Evolutionary conservation across 2,797 vertebrate species (phyloP).

Genomic region (Rhodeus uyekii): DNA sequence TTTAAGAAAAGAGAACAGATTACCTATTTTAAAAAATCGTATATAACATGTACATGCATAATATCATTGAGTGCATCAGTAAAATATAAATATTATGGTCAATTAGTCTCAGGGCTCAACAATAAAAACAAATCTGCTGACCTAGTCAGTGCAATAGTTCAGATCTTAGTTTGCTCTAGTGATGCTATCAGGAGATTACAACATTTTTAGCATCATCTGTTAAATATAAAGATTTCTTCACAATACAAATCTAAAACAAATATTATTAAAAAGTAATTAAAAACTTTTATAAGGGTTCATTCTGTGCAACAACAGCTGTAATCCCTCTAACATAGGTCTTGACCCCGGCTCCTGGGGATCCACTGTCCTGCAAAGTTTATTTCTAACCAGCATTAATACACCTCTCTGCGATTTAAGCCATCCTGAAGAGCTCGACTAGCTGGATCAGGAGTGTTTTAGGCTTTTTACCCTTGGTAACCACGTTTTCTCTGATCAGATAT

Average conservation of each 20-base stretch:
- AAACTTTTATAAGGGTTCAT: neutral
- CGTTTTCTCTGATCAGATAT: too few species aligned
- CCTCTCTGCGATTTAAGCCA: too few species aligned
- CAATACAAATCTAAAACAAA: neutral
- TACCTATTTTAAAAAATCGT: neutral
- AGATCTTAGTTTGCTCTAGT: neutral
- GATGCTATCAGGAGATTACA: neutral
- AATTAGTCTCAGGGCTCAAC: neutral
- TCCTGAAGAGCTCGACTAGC: too few species aligned
- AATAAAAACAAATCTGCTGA: neutral
- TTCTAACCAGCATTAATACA: too few species aligned
- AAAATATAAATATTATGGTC: neutral
- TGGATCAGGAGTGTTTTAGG: too few species aligned
- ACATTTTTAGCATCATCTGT: too few species aligned
- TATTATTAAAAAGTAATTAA: neutral
- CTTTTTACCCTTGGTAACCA: too few species aligned
- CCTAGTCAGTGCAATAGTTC: neutral
- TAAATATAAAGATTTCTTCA: neutral
- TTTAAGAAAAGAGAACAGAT: neutral
- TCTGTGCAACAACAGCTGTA: neutral
- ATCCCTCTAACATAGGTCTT: neutral
- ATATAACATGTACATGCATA: neutral
- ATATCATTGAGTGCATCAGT: neutral
- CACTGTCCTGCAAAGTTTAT: too few species aligned
- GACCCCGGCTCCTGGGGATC: neutral